Percentiles rank a stretch among this genome's conserved stretches.
These are phyloP conservation scores for Sorex maritimensis DNA, from an alignment of 2,797 vertebrate genomes.

Conservation along the genomic window DNA sequence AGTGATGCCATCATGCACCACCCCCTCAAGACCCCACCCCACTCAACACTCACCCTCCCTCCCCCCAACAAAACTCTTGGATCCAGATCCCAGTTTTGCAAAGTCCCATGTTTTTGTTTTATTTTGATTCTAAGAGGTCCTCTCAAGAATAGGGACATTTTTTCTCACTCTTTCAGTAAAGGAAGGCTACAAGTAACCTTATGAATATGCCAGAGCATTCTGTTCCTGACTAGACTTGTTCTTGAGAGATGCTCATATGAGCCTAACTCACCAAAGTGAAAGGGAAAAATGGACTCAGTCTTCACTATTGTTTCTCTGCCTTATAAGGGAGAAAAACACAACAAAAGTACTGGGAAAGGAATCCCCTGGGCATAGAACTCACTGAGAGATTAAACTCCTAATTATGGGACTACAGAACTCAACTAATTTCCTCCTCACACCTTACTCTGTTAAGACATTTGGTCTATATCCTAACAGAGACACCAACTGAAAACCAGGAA, in stretches of 20 bases:
- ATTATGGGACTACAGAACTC: not conserved
- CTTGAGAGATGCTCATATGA: not conserved
- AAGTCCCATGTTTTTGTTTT: not conserved
- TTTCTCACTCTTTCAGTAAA: not conserved
- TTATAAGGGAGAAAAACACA: not conserved
- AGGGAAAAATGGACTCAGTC: not conserved
- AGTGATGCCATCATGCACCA: too few species aligned
- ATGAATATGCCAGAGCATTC: not conserved
- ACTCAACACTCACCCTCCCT: too few species aligned
- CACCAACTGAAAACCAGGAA: not conserved
- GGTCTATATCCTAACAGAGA: not conserved
- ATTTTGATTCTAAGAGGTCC: not conserved
- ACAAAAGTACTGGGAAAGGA: not conserved
- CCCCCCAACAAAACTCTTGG: too few species aligned
- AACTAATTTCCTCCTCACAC: not conserved
- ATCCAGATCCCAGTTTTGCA: not conserved
- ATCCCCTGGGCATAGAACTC: not conserved
- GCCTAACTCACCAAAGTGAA: not conserved
- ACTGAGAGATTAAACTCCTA: not conserved
- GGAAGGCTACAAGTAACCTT: too few species aligned
- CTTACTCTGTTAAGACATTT: not conserved
- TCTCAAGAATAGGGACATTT: not conserved
- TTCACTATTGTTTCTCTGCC: too few species aligned
- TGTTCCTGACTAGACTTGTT: not conserved
- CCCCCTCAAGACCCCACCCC: too few species aligned